Evolutionary conservation across 2,797 vertebrate genomes (phyloP).

Genomic region (Pangasius sanitwongsei): DNA sequence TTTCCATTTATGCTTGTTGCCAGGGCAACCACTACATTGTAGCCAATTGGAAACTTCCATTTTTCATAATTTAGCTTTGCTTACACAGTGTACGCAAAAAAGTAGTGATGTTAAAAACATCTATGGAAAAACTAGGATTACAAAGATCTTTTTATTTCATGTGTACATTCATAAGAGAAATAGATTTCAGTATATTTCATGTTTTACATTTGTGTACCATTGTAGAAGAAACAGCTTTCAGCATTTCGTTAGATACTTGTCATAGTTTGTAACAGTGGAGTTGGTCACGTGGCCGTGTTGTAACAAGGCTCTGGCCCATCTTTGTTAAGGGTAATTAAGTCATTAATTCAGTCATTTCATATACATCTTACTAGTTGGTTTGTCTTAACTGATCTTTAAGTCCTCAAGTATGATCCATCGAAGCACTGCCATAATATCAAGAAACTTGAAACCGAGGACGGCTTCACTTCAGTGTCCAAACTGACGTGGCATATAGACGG

Average conservation of each 20-base stretch:
- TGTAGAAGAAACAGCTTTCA: neutral
- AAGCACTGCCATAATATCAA: conserved; percentile 95
- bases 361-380: neutral
- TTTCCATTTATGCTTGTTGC: conserved; percentile 63
- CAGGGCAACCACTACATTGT: neutral
- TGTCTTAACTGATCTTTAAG: conserved; percentile 75
- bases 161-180: neutral
- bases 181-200: neutral
- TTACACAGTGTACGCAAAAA: neutral
- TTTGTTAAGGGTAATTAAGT: neutral
- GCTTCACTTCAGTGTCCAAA: conserved; percentile 71
- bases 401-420: conserved; percentile 94
- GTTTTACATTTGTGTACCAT: neutral
- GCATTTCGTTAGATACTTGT: neutral
- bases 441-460: conserved; percentile 71
- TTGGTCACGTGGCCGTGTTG: neutral
- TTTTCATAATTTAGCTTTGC: neutral
- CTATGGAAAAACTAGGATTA: neutral
- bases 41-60: neutral
- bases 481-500: conserved; percentile 87
- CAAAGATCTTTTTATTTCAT: neutral
- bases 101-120: neutral
- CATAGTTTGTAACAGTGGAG: neutral
- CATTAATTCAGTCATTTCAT: neutral
- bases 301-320: too few relatives aligned